A percentile compares a stretch with the other conserved stretches of the same genome.
Conservation (phyloP, 92 coral and sea anemone species). For the Porites divaricata region DNA sequence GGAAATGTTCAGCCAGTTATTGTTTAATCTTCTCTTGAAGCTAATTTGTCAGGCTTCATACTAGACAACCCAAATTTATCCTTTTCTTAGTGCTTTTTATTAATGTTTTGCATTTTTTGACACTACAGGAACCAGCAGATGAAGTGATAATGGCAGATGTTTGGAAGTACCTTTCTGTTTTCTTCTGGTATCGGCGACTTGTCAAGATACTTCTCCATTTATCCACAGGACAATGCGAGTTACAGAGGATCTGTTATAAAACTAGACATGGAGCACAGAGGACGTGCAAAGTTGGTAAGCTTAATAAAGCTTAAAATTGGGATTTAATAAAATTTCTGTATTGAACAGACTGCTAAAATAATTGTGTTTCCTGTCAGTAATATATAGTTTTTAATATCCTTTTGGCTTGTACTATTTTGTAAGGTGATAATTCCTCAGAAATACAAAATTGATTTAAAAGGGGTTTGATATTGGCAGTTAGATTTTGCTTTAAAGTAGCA, state of each 20-base stretch:
- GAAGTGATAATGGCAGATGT: conserved; percentile 71
- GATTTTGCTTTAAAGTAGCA: too few species aligned
- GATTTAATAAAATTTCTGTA: background rate
- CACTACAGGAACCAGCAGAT: conserved; percentile 7
- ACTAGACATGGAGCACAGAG: conserved; percentile 82
- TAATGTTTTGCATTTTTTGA: too few species aligned
- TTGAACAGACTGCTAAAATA: background rate
- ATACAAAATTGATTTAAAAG: too few species aligned
- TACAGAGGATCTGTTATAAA: conserved; percentile 91
- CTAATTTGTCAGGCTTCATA: background rate
- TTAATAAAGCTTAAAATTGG: background rate
- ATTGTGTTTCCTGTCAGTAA: background rate
- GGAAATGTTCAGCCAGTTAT: too few species aligned
- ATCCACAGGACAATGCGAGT: conserved; percentile 89
- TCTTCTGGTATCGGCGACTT: conserved; percentile 92
- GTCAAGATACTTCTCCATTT: conserved; percentile 87
- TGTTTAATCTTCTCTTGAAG: too few species aligned
- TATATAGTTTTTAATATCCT: background rate
- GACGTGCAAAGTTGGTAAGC: conserved; percentile 86
- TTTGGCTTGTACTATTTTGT: too few species aligned
- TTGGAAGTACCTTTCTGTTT: conserved; percentile 86
- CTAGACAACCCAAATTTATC: too few species aligned
- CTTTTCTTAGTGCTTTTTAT: too few species aligned
- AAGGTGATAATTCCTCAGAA: too few species aligned
- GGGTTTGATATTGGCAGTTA: too few species aligned